Base-by-base conservation (phyloP, 2,888 invertebrate genomes). In the Parapristionchus giblindavisi region DNA sequence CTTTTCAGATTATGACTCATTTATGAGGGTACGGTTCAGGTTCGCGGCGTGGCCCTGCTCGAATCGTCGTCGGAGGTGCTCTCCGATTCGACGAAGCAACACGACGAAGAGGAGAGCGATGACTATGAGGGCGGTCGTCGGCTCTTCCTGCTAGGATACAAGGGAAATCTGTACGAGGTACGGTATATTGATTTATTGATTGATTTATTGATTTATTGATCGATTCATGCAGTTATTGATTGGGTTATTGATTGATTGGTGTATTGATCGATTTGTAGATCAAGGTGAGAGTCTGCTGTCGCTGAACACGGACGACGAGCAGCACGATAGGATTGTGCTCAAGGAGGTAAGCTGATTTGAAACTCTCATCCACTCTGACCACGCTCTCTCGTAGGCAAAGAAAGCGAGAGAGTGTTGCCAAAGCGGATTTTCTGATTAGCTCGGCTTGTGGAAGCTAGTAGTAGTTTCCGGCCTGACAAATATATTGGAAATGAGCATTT, bases 221-320 rank as follows among this genome's bases (percentile, higher is more conserved):
- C n/a, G n/a, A n/a, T n/a, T n/a, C n/a, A n/a, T n/a, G n/a, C n/a
- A n/a, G n/a, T n/a, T n/a, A n/a, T n/a, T n/a, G n/a, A n/a, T n/a
- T n/a, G n/a, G n/a, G n/a, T n/a, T n/a, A n/a, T n/a, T n/a, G n/a
- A n/a, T n/a, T n/a, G n/a, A n/a, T n/a, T n/a, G n/a, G n/a, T n/a
- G n/a, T n/a, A n/a, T n/a, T n/a, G 11, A 32, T 43, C n/a, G n/a
- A n/a, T n/a, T n/a, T n/a, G n/a, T n/a, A n/a, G n/a, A n/a, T n/a
- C n/a, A n/a, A n/a, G n/a, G n/a, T n/a, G n/a, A 73, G 34, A 61
- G 60, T 61, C 60, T 73, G 24, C 73, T 73, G 32, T 27, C 29
- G 43, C 32, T 73, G 73, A 73, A 61, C 34, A 73, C 73, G 3
- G 51, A 60, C 27, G 73, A 73, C 24, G 73, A 73, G 24, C 61